phyloP scores from a whole-genome alignment of 2,113 vertebrate species.

The cat (Felis catus) region DNA sequence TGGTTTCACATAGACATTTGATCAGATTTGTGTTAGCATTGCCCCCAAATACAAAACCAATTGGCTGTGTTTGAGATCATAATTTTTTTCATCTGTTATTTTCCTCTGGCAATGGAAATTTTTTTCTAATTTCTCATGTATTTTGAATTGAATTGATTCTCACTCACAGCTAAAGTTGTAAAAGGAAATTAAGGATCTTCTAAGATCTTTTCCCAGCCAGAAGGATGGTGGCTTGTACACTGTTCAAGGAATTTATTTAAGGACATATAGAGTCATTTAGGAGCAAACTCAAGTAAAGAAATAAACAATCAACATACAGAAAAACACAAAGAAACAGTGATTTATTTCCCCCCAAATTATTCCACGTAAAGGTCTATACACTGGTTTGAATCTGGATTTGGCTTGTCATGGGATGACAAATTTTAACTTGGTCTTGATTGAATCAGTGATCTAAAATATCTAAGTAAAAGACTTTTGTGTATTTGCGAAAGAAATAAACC shows the following conservation, averaged over 20 bases:
- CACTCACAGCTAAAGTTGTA: background rate
- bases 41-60: background rate
- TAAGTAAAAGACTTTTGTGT: constrained; percentile 84
- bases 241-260: background rate
- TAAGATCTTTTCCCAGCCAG: background rate
- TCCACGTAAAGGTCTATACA: constrained; percentile 42
- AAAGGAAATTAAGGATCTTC: background rate
- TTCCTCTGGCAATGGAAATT: background rate
- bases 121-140: background rate
- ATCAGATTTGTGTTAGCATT: background rate
- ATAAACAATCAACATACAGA: background rate
- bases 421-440: constrained; percentile 80
- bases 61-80: background rate
- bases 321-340: background rate
- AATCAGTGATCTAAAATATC: constrained; percentile 76
- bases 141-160: background rate
- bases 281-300: background rate
- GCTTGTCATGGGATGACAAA: constrained; percentile 70
- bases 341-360: constrained; percentile 57
- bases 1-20: background rate
- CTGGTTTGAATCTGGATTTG: constrained; percentile 68
- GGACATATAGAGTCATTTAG: constrained; percentile 14
- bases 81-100: background rate
- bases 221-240: background rate
- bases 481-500: constrained; percentile 83